Base-by-base conservation (phyloP, 2,888 invertebrate species). In the Erebia ligea region DNA sequence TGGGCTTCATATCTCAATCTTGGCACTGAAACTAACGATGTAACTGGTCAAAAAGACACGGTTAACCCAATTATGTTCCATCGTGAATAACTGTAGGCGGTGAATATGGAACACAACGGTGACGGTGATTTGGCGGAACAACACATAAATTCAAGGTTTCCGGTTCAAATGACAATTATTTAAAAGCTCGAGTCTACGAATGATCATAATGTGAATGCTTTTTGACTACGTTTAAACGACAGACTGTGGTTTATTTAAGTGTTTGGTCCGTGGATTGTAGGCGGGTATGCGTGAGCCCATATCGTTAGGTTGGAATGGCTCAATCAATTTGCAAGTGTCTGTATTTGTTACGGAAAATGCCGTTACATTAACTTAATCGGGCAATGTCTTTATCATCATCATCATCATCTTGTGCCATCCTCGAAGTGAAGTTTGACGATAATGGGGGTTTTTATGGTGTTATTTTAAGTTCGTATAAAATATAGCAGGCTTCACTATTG, bases 11-110 rank as follows among this genome's bases (percentile, higher is more conserved):
- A 70, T 62, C 69, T 48, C 52, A 54, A 54, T 67, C 17, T 50
- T 25, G 21, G 64, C 21, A 21, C 54, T 68, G 63, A 58, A 63
- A 68, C 48, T 73, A 71, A 69, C 68, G 50, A 68, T 19, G 54
- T 71, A 68, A 67, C 65, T 71, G 71, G 62, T 62, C 70, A 45
- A 71, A 73, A 63, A 50, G 61, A 50, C 57, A 64, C 67, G 59
- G 67, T 67, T 65, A 67, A 59, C 61, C 61, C 64, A 68, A 72
- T 66, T 70, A 65, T 45, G 61, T 57, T 50, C n/a, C 52, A 61
- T 63, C 48, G 57, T 54, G 58, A 52, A 45, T 72, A 73, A 73
- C 67, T 64, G 67, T 70, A 54, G 42, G 42, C 19, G 65, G 40
- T 19, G 42, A 15, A 64, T 64, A 54, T 54, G 17, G 40, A 65